A percentile compares a stretch with the other conserved stretches of the same genome.
These are phyloP conservation scores for Drosophila subobscura DNA, from an alignment of 1,140 invertebrate genomes.

Conservation along the genomic window DNA sequence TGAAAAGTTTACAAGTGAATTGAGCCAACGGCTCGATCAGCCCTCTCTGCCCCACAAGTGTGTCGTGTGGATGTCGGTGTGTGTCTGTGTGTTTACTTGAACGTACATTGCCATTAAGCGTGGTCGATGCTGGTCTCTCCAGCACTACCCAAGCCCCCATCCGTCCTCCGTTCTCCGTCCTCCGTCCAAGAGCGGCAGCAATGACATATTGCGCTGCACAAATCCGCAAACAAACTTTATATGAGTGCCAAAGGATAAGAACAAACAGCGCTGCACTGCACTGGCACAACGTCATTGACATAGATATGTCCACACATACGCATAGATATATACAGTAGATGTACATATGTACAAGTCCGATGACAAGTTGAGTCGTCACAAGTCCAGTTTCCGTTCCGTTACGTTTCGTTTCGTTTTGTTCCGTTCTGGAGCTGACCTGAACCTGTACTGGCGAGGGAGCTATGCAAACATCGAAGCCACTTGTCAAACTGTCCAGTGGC, in stretches of 20 bases:
- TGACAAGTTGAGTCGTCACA: constrained; percentile 31
- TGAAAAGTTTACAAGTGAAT: neutral
- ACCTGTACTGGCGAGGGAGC: constrained; percentile 28
- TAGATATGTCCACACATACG: constrained; percentile 55
- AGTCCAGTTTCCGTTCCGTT: constrained; percentile 3
- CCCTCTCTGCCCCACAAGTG: constrained; percentile 52
- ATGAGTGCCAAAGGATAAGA: constrained; percentile 80
- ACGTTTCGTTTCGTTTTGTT: neutral
- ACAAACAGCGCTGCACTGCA: constrained; percentile 66
- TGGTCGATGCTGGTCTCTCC: constrained; percentile 46
- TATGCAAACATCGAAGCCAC: constrained; percentile 65
- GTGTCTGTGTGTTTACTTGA: constrained; percentile 70
- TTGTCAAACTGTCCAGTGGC: constrained; percentile 58
- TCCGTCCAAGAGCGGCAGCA: constrained; percentile 50
- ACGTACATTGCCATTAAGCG: constrained; percentile 81
- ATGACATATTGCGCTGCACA: constrained; percentile 81
- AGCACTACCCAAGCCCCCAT: neutral
- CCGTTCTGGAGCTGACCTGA: constrained; percentile 12
- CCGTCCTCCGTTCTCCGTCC: constrained; percentile 37
- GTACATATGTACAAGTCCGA: constrained; percentile 8
- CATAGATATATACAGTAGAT: constrained; percentile 5
- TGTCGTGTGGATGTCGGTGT: constrained; percentile 19
- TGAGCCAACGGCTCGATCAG: neutral
- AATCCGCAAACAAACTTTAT: constrained; percentile 82
- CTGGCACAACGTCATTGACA: constrained; percentile 67